Base-by-base conservation (phyloP, 2,113 vertebrate genomes). In the Cervus canadensis region DNA sequence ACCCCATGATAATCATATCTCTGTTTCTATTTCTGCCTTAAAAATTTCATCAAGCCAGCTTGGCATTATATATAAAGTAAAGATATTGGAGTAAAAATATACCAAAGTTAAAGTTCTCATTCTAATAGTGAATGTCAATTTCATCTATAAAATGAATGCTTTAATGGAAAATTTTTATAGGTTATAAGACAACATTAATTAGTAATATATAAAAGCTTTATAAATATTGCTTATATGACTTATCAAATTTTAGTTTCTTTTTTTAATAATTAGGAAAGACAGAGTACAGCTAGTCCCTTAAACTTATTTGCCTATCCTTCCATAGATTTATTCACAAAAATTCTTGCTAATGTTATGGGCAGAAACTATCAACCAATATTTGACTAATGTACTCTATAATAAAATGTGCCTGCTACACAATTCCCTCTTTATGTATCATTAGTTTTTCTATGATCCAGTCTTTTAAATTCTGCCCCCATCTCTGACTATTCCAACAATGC, bases 331-430 rank as follows among this genome's bases (percentile, higher is more conserved):
- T 90, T 94, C 12, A 48, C 93, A 50, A 79, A 90, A 78, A 84
- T 28, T 52, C 43, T 92, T 96, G 67, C n/a, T 93, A 88, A 96
- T 43, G 23, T 82, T 87, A 45, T 87, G 56, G 57, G 60, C 89
- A 91, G 71, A 95, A 97, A 86, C 93, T 92, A 92, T 79, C 79
- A 94, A 67, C 84, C 81, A 92, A 89, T 36, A 81, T 96, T 90
- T 92, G 25, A 50, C n/a, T 62, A 90, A 59, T 48, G 28, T 52
- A 33, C 76, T 90, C 62, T 94, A 28, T 14, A 97, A 74, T 92
- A 91, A 94, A 97, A 59, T 90, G 8, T 81, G 10, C 26, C 57
- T 60, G 6, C 45, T 60, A 13, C 23, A 90, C 3, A 54, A 81
- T 81, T 96, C n/a, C n/a, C 87, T 83, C 92, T 90, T 43, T 78